Base-by-base conservation (phyloP, 1,140 invertebrate genomes). In the Drosophila lacteicornis region DNA sequence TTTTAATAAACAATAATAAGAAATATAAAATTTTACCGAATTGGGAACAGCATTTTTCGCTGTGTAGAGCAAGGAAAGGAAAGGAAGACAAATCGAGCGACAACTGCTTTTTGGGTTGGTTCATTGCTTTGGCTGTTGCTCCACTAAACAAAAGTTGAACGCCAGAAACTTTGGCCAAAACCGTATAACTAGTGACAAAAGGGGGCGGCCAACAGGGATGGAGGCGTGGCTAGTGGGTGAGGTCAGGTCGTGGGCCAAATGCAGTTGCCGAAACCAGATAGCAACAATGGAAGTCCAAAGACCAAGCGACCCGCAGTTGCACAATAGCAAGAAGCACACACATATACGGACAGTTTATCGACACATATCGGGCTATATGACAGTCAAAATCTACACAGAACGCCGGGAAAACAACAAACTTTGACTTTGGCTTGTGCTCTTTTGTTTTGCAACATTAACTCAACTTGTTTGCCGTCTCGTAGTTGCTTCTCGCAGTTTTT, bases 31-130 rank as follows among this genome's bases (percentile, higher is more conserved):
- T 25, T n/a, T 2, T 1, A 8, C 2, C 22, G 2, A 42, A 27
- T 38, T 15, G 2, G 6, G 1, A 9, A 15, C 11, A 9, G 8
- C 9, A 3, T 17, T 65, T 60, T 62, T 3, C 27, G 38, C 27
- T 17, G 46, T 62, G 42, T 15, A 22, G 8, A 33, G 19, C 17
- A 40, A 43, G 33, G 58, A 66, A 43, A 51, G 68, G 53, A 56
- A 27, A 43, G 53, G 65, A 76, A 61, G 71, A 76, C 84, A 87
- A 87, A 87, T 88, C 68, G 73, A 87, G 84, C 85, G 80, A 87
- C 80, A 83, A 83, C 80, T 83, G 63, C 65, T 69, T 78, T 78
- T 53, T 61, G 75, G 57, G 53, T 73, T 73, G 56, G 75, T 70
- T 79, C 76, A 79, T 79, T 79, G 66, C 75, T 70, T 79, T 79